Conservation (phyloP, 2,888 invertebrate species). For the Campaea margaritaria region DNA sequence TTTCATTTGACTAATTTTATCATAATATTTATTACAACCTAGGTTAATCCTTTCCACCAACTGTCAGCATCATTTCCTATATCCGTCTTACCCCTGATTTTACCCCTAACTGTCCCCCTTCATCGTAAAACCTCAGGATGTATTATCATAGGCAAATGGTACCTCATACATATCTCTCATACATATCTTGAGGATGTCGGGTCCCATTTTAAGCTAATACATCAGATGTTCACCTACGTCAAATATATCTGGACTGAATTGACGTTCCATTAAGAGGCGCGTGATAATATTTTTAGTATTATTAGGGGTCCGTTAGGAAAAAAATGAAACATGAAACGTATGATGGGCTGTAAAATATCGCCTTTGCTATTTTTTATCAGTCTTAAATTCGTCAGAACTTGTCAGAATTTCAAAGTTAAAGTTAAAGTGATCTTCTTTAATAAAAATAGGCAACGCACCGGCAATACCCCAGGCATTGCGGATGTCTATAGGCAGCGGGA, state of each 20-base stretch:
- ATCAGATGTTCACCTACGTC: slow-evolving; percentile 55
- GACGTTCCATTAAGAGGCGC: slow-evolving; percentile 51
- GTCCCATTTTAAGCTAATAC: slow-evolving; percentile 53
- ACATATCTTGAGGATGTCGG: slow-evolving; percentile 41
- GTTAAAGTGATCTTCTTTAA: no score
- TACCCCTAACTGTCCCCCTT: not conserved
- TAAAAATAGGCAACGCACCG: no score
- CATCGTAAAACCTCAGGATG: slow-evolving; percentile 5
- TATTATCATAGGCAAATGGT: slow-evolving; percentile 20
- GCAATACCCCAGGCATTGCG: no score
- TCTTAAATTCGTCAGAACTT: no score
- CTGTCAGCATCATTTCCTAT: slow-evolving; percentile 9
- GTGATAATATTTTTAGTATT: slow-evolving; percentile 30
- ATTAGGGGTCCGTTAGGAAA: slow-evolving; percentile 16
- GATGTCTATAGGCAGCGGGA: no score
- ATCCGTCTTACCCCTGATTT: slow-evolving; percentile 3
- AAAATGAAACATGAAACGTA: no score
- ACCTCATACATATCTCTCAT: not conserved
- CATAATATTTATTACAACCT: no score
- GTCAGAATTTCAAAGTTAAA: no score
- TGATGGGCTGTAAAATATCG: no score
- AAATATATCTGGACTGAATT: slow-evolving; percentile 44
- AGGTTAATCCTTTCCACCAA: not conserved
- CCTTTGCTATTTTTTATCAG: no score
- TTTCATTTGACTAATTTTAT: no score